phyloP scores from a whole-genome alignment of 37 sponge, comb jelly and placozoan species.

The Corticium candelabrum region DNA sequence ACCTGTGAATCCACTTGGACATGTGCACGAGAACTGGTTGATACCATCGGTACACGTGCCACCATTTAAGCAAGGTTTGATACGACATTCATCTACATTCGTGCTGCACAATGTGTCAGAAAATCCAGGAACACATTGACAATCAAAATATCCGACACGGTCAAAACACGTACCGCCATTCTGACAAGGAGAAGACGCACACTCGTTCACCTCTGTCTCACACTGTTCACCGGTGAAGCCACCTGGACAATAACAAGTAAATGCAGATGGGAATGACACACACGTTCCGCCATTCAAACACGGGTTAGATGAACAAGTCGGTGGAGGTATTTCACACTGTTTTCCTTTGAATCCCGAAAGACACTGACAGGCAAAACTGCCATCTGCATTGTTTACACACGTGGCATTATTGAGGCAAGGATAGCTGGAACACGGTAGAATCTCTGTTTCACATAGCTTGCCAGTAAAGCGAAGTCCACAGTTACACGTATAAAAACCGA shows the following conservation, averaged over 20 bases:
- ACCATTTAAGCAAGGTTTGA: conserved; percentile 8
- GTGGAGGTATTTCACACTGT: neutral
- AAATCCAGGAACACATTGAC: neutral
- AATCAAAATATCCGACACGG: neutral
- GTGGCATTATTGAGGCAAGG: neutral
- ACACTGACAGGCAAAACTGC: neutral
- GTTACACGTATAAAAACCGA: neutral
- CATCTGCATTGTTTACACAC: neutral
- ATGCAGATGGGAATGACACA: neutral
- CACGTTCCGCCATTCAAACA: neutral
- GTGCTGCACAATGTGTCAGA: neutral
- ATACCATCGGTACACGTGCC: conserved; percentile 1
- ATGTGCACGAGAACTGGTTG: neutral
- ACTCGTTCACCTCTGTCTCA: conserved; percentile 14
- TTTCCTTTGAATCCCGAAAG: neutral
- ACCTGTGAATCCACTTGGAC: neutral
- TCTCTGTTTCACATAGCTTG: neutral
- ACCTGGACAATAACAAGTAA: neutral
- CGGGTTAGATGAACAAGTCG: neutral
- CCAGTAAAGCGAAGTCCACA: neutral
- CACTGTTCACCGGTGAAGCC: conserved; percentile 15
- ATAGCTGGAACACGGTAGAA: neutral
- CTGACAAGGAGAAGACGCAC: conserved; percentile 12
- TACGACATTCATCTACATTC: conserved; percentile 1
- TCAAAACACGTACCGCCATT: conserved; percentile 12